Base-by-base conservation (phyloP, 2,113 vertebrate species). In the Balaeniceps rex region DNA sequence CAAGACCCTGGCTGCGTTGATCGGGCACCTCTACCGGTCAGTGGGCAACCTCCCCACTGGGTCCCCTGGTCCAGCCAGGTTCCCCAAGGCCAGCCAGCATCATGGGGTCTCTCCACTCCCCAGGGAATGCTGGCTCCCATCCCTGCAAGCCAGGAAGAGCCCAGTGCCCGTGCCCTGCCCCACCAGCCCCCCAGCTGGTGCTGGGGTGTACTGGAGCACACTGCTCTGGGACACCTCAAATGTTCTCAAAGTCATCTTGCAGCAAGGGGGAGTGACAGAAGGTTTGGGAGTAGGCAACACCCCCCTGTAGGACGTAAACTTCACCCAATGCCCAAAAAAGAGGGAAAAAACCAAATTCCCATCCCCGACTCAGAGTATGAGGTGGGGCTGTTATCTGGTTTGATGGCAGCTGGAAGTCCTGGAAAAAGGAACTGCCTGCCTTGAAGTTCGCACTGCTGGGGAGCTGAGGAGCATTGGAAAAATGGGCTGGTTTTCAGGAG, bases 21-120 rank as follows among this genome's bases (percentile, higher is more conserved):
- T 99, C 1, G 98, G 99, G 57, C 99, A 99, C 92, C 99, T 99
- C 51, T 99, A 99, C 96, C 98, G 99, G 99, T 99, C 88, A 98
- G 98, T 95, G 47, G 36, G 31, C 11, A 66, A 79, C 12, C 33
- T 76, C 28, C 40, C 77, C 1, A 0, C 8, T 2, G 4, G n/a
- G 12, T 54, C 11, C 19, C 24, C 8, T 17, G 22, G 2, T 64
- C 69, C 54, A 64, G 28, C 6, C 3, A 1, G 36, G 13, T 12
- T 57, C 7, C 19, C 25, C 54, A 7, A 19, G 8, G 46, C 26
- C 61, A 47, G 47, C 6, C 42, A n/a, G 44, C 16, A 47, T 33
- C 11, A 1, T 17, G 24, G 51, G 51, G 19, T 34, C 36, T 77
- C 68, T 26, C 42, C 25, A 6, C 63, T 70, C 51, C 38, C 33